Evolutionary conservation across 2,888 invertebrate species (phyloP).

Genomic region (Apodemia mormo): DNA sequence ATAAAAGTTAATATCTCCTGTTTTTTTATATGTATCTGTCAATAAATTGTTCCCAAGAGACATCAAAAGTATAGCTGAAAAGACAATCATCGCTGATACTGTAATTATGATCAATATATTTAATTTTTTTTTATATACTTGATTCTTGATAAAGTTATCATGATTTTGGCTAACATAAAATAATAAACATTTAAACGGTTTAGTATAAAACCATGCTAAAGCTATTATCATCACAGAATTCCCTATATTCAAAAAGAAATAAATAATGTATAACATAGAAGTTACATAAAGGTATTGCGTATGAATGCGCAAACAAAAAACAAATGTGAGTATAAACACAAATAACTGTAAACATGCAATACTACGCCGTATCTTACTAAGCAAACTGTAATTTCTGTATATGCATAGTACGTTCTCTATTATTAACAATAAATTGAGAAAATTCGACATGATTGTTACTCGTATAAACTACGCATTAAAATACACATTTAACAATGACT

Average conservation of each 20-base stretch:
- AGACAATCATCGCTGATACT: neutral
- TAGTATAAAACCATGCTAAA: neutral
- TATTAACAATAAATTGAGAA: neutral
- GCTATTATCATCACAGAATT: neutral
- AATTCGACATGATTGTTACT: neutral
- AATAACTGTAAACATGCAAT: neutral
- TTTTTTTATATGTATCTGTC: neutral
- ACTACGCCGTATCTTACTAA: neutral
- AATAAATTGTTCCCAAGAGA: neutral
- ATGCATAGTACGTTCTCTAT: neutral
- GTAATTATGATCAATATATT: neutral
- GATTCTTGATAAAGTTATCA: neutral
- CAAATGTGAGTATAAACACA: neutral
- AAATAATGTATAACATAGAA: neutral
- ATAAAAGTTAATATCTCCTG: neutral
- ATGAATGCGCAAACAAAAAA: constrained; percentile 4
- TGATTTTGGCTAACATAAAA: neutral
- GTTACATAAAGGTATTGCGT: neutral
- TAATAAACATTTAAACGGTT: neutral
- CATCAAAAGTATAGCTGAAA: neutral
- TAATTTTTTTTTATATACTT: neutral
- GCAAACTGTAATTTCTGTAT: neutral
- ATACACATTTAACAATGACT: neutral
- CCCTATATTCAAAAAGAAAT: neutral
- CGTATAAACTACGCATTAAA: neutral